Conservation (phyloP, 2,797 vertebrate species). For the Oreortyx pictus region DNA sequence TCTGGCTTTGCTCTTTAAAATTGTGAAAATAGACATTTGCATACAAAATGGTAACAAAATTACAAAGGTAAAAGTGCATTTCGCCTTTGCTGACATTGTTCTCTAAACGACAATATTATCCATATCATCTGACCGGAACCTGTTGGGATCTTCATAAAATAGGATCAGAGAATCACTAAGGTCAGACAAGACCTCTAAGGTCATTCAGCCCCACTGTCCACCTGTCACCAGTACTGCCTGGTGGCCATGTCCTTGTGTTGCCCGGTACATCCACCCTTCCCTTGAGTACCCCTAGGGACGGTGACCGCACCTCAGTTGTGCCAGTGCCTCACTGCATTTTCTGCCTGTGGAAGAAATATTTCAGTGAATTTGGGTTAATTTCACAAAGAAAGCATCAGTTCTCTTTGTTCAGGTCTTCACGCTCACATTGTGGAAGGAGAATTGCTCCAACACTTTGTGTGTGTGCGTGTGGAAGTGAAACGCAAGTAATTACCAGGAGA, state of each 20-base stretch:
- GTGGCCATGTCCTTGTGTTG: no score
- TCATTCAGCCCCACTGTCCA: no score
- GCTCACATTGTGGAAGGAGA: not conserved
- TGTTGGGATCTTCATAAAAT: not conserved
- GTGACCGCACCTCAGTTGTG: no score
- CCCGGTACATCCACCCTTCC: no score
- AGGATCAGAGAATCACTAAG: no score
- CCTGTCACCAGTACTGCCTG: no score
- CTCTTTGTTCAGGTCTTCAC: conserved; percentile 26
- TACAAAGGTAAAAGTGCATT: not conserved
- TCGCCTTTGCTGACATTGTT: conserved; percentile 15
- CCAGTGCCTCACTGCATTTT: not conserved
- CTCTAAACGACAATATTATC: conserved; percentile 6
- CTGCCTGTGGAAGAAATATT: not conserved
- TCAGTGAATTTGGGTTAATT: conserved; percentile 11
- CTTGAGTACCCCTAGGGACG: no score
- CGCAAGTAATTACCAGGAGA: not conserved
- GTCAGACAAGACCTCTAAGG: no score
- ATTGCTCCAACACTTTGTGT: not conserved
- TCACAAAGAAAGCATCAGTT: conserved; percentile 1
- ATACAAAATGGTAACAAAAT: conserved; percentile 23
- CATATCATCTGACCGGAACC: not conserved
- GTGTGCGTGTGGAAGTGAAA: conserved; percentile 50
- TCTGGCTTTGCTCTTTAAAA: conserved; percentile 23
- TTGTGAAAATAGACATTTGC: conserved; percentile 27